These are phyloP conservation scores for Parapsyche elsis DNA, from an alignment of 1,140 invertebrate genomes.

Conservation along the genomic window DNA sequence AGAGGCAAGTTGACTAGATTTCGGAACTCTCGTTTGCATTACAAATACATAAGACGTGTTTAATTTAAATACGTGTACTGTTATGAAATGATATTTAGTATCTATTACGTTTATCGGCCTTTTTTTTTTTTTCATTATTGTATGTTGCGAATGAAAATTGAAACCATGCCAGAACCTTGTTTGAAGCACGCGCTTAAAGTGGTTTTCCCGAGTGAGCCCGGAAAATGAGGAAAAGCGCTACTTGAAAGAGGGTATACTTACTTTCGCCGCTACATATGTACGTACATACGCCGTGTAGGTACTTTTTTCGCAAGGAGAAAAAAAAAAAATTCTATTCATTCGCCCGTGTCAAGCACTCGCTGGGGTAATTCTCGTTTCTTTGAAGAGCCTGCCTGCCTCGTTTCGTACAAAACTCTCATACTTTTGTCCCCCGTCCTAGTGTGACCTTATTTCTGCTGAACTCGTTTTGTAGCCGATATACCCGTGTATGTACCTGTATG, in stretches of 20 bases:
- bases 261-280: not conserved
- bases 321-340: slow-evolving; percentile 8
- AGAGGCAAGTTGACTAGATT: too few species aligned
- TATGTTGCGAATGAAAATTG: slow-evolving; percentile 3
- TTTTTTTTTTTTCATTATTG: not conserved
- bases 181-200: not conserved
- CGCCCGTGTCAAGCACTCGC: not conserved
- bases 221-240: slow-evolving; percentile 8
- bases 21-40: too few species aligned
- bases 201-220: slow-evolving; percentile 10
- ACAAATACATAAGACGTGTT: too few species aligned
- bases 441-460: not conserved
- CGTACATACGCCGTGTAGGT: not conserved
- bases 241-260: not conserved
- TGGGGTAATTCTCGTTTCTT: not conserved
- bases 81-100: too few species aligned
- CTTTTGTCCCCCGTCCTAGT: not conserved
- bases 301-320: not conserved
- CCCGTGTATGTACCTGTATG: too few species aligned
- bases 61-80: too few species aligned
- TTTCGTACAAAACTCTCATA: not conserved
- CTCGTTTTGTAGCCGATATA: too few species aligned
- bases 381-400: not conserved
- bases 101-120: too few species aligned
- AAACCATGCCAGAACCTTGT: not conserved